A percentile compares a stretch with the other conserved stretches of the same genome.
These are phyloP conservation scores for Lottia scabra DNA, from an alignment of 2,888 invertebrate species.

Conservation along the genomic window DNA sequence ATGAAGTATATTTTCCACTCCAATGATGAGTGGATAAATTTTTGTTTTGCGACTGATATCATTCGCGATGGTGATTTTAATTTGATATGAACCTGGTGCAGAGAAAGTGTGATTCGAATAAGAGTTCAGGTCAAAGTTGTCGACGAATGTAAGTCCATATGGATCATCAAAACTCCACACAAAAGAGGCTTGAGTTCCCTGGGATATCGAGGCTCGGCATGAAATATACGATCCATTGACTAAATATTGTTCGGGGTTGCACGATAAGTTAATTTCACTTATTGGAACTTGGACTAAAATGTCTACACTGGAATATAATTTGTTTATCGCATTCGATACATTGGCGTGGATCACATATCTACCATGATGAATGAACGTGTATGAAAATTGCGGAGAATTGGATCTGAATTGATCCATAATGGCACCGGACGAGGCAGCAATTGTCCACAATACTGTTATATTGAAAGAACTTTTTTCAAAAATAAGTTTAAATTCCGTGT, in stretches of 20 bases:
- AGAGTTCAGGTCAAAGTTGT: conserved; percentile 21
- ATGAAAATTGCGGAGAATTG: conserved; percentile 20
- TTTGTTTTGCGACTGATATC: conserved; percentile 34
- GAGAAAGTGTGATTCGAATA: conserved; percentile 30
- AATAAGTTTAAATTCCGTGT: conserved; percentile 22
- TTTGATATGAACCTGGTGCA: conserved; percentile 41
- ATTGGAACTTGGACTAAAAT: conserved; percentile 44
- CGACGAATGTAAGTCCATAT: conserved; percentile 7
- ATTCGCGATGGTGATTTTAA: conserved; percentile 51
- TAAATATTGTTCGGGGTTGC: conserved; percentile 29
- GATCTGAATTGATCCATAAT: conserved; percentile 27
- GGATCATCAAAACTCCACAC: conserved; percentile 42
- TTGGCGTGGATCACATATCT: conserved; percentile 34
- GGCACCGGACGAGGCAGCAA: conserved; percentile 20
- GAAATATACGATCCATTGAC: conserved; percentile 31
- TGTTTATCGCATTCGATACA: conserved; percentile 40
- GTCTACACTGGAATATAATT: conserved; percentile 25
- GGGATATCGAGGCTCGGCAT: conserved; percentile 42
- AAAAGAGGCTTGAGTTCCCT: conserved; percentile 53
- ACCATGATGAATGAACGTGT: conserved; percentile 40
- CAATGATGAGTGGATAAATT: conserved; percentile 17
- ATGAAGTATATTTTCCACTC: conserved; percentile 32
- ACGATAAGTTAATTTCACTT: conserved; percentile 32
- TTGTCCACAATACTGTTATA: conserved; percentile 34
- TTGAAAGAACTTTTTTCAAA: conserved; percentile 27